Conservation (phyloP, 2,113 vertebrate genomes). For the Crotalus helleri region DNA sequence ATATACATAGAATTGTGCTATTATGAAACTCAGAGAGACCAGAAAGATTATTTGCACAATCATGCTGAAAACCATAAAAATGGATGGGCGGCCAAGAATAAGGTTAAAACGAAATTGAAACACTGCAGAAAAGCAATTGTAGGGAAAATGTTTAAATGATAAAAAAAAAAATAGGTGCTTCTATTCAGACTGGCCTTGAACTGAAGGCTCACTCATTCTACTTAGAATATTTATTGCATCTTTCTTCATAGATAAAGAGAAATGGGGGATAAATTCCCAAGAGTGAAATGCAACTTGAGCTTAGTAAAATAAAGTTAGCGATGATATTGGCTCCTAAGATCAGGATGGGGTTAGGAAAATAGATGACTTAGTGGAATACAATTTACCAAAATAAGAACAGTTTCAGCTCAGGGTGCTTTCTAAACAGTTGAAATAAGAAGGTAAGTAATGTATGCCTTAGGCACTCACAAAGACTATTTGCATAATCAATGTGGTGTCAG, state of each 20-base stretch:
- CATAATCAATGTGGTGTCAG: constrained; percentile 60
- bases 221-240: neutral
- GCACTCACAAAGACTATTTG: constrained; percentile 53
- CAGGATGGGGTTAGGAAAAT: constrained; percentile 3
- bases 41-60: neutral
- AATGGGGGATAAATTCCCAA: neutral
- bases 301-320: constrained; percentile 6
- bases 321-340: constrained; percentile 17
- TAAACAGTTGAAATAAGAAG: constrained; percentile 54
- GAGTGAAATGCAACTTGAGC: neutral
- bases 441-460: constrained; percentile 51
- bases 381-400: constrained; percentile 55
- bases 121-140: neutral
- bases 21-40: neutral
- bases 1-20: neutral
- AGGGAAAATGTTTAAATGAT: neutral
- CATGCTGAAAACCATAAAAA: neutral
- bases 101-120: neutral
- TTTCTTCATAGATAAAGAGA: constrained; percentile 7
- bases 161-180: neutral
- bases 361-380: constrained; percentile 40
- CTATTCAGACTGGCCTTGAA: neutral
- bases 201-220: neutral
- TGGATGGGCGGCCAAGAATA: neutral
- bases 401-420: constrained; percentile 53